Evolutionary conservation across 2,888 invertebrate genomes (phyloP).

Genomic region (Synanthedon vespiformis): DNA sequence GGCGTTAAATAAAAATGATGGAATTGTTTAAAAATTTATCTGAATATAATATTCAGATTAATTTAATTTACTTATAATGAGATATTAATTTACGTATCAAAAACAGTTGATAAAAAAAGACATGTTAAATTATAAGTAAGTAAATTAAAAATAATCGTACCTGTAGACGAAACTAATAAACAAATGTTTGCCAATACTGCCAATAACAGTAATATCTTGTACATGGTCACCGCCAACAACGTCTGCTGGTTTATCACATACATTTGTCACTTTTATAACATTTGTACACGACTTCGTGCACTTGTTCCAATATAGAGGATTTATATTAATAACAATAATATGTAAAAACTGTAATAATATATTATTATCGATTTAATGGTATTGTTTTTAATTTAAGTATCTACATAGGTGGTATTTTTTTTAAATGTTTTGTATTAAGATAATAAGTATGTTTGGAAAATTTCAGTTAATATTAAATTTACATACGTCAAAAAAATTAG

Average conservation of each 20-base stretch:
- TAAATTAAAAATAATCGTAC: constrained; percentile 7
- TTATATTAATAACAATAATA: neutral
- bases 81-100: too few relatives aligned
- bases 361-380: neutral
- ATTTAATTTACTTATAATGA: too few relatives aligned
- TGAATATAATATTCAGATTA: too few relatives aligned
- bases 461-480: too few relatives aligned
- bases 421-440: too few relatives aligned
- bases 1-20: too few relatives aligned
- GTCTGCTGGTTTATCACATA: constrained; percentile 14
- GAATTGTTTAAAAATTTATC: too few relatives aligned
- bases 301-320: constrained; percentile 22
- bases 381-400: neutral
- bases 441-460: too few relatives aligned
- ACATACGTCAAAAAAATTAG: too few relatives aligned
- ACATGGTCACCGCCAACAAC: constrained; percentile 18
- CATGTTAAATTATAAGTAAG: too few relatives aligned
- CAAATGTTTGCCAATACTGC: constrained; percentile 16
- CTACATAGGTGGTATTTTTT: too few relatives aligned
- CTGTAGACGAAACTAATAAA: constrained; percentile 13
- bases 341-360: neutral
- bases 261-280: constrained; percentile 28
- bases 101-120: too few relatives aligned
- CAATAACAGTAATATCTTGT: constrained; percentile 20
- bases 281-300: constrained; percentile 16